Evolutionary conservation across 2,888 invertebrate species (phyloP).

Genomic region (Mylabris sibirica): DNA sequence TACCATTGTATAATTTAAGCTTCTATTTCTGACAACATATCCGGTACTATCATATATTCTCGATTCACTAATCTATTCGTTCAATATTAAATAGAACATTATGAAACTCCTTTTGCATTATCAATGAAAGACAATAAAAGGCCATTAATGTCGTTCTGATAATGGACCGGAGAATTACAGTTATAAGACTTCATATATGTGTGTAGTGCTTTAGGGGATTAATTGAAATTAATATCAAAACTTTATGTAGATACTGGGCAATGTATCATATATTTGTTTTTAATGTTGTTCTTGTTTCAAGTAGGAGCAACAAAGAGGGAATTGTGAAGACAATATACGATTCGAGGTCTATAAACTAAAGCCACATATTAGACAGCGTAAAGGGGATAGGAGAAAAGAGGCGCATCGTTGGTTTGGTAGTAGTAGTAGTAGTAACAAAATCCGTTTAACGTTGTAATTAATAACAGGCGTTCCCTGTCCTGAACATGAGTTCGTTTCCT

Average conservation of each 20-base stretch:
- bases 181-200: background rate
- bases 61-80: background rate
- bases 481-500: conserved; percentile 46
- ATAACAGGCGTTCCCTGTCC: conserved; percentile 33
- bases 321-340: background rate
- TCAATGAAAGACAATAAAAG: conserved; percentile 1
- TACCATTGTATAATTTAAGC: background rate
- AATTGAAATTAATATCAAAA: conserved; percentile 31
- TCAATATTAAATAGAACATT: background rate
- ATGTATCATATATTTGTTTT: conserved; percentile 32
- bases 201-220: conserved; percentile 1
- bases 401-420: too few relatives aligned
- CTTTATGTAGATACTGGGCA: conserved; percentile 23
- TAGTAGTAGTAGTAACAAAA: conserved; percentile 31
- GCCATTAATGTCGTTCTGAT: background rate
- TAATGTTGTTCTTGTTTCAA: conserved; percentile 18
- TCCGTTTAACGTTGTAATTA: conserved; percentile 46
- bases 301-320: background rate
- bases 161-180: background rate
- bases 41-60: background rate
- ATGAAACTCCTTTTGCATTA: background rate
- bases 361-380: background rate
- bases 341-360: background rate
- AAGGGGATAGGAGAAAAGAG: background rate
- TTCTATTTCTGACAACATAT: background rate